Percentiles rank a stretch among this genome's conserved stretches.
phyloP scores from a whole-genome alignment of 2,888 invertebrate species.

The Eupithecia subfuscata region DNA sequence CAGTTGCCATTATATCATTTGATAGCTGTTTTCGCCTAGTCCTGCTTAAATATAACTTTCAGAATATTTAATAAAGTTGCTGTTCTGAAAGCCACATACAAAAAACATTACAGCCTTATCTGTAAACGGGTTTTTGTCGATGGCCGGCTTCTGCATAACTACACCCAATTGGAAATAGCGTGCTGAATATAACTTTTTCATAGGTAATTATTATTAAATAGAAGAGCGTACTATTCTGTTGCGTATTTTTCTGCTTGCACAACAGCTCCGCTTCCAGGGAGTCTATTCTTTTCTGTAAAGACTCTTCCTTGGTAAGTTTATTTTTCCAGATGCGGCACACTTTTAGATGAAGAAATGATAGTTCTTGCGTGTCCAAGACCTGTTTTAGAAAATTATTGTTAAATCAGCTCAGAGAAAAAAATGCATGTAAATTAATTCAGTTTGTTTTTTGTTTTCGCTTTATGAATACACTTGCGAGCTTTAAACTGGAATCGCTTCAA shows the following conservation, averaged over 20 bases:
- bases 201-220: background rate
- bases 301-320: constrained; percentile 72
- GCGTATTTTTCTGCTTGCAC: constrained; percentile 76
- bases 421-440: background rate
- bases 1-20: too few species aligned
- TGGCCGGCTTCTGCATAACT: background rate
- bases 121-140: background rate
- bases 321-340: constrained; percentile 80
- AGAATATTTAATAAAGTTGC: background rate
- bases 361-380: constrained; percentile 78
- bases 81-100: background rate
- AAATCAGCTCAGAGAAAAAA: background rate
- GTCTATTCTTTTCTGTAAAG: constrained; percentile 73
- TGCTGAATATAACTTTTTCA: background rate
- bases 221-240: constrained; percentile 73
- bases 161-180: background rate
- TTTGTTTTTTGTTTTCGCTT: background rate
- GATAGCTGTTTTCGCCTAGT: too few species aligned
- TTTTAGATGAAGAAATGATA: constrained; percentile 82
- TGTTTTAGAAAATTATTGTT: constrained; percentile 42
- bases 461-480: too few species aligned
- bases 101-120: background rate
- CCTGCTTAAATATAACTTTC: too few species aligned
- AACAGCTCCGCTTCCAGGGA: constrained; percentile 76
- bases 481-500: too few species aligned